Conservation (phyloP, 2,797 vertebrate species). For the Ctenopoma kingsleyae region DNA sequence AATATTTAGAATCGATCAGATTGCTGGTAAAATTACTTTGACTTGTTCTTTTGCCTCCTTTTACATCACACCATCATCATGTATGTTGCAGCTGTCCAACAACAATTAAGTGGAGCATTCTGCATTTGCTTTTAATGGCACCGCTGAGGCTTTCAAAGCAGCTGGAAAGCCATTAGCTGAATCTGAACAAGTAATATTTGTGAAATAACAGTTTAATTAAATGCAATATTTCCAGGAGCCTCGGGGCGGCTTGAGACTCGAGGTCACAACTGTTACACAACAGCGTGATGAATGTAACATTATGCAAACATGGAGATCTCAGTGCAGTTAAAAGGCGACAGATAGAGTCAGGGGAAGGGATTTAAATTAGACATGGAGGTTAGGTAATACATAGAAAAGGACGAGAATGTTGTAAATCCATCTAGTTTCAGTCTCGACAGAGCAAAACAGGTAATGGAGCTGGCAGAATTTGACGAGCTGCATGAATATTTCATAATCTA, state of each 20-base stretch:
- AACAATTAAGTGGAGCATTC: constrained; percentile 23
- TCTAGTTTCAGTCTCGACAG: constrained; percentile 17
- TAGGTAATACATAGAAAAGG: constrained; percentile 2
- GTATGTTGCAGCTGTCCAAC: too few species aligned
- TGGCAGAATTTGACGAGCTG: constrained; percentile 19
- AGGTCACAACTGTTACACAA: constrained; percentile 41
- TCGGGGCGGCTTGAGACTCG: constrained; percentile 5
- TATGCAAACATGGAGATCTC: constrained; percentile 6
- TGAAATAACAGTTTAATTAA: constrained; percentile 57
- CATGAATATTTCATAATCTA: constrained; percentile 55
- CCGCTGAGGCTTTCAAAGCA: constrained; percentile 37
- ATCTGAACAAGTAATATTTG: constrained; percentile 59
- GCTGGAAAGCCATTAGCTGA: constrained; percentile 39
- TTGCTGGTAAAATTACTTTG: constrained; percentile 4
- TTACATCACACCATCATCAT: too few species aligned
- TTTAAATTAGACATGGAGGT: constrained; percentile 34
- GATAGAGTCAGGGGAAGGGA: constrained; percentile 4
- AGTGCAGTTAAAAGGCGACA: constrained; percentile 23
- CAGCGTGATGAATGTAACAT: constrained; percentile 24
- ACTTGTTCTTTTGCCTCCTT: too few species aligned
- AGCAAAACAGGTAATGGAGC: constrained; percentile 35
- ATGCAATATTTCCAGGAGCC: constrained; percentile 48
- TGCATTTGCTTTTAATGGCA: constrained; percentile 23
- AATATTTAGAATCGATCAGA: background rate
- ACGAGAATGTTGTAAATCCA: constrained; percentile 9